phyloP scores from a whole-genome alignment of 1,140 invertebrate genomes.

The Apis dorsata region DNA sequence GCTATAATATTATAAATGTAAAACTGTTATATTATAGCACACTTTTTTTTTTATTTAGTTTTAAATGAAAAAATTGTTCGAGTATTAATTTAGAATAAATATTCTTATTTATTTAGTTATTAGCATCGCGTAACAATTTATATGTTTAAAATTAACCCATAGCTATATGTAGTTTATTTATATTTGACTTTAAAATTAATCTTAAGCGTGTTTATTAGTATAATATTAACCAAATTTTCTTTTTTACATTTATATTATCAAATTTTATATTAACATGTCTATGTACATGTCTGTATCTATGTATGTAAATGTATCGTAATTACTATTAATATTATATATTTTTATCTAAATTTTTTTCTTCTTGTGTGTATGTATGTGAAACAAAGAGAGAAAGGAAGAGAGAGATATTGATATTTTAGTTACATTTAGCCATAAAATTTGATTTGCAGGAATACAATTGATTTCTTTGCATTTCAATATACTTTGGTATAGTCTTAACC shows the following conservation, averaged over 20 bases:
- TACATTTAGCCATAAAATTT: conserved; percentile 31
- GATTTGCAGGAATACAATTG: conserved; percentile 35
- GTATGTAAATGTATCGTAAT: conserved; percentile 1
- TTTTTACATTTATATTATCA: conserved; percentile 10
- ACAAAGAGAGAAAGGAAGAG: background rate
- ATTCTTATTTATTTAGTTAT: background rate
- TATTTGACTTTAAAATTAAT: conserved; percentile 17
- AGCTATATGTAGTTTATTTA: conserved; percentile 1
- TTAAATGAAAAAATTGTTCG: background rate
- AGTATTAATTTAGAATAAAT: background rate
- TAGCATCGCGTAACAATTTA: background rate
- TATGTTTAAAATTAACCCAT: conserved; percentile 18
- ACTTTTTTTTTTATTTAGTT: conserved; percentile 12
- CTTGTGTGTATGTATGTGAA: background rate
- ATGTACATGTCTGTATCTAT: background rate
- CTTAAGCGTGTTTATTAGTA: background rate
- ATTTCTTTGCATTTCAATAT: conserved; percentile 49
- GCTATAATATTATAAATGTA: conserved; percentile 11
- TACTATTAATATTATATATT: background rate
- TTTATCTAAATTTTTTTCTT: background rate
- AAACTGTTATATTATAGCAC: conserved; percentile 6
- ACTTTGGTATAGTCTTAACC: conserved; percentile 75
- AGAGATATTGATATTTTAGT: background rate
- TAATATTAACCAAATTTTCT: conserved; percentile 31
- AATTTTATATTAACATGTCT: conserved; percentile 28